Conservation (phyloP, 2,113 vertebrate species). For the Oreochromis spilurus region DNA sequence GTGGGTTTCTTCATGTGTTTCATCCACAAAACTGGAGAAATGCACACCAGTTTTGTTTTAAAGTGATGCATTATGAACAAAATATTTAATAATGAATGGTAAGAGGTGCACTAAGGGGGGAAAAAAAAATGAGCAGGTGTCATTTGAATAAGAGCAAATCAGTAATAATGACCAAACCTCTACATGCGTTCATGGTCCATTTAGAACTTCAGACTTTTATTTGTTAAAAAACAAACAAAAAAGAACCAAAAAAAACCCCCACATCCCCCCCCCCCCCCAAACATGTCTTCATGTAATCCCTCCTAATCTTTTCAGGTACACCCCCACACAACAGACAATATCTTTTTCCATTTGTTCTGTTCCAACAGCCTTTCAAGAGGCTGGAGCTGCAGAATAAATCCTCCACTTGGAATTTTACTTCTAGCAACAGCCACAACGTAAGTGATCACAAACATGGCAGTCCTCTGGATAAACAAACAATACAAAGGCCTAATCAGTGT, state of each 20-base stretch:
- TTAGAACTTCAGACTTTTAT: not conserved
- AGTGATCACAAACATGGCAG: not conserved
- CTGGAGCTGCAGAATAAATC: not conserved
- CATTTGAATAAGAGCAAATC: not conserved
- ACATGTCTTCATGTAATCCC: not conserved
- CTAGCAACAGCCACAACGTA: not conserved
- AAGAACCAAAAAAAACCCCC: fast-evolving
- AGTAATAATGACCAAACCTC: not conserved
- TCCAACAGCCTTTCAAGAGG: not conserved
- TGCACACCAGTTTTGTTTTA: not conserved
- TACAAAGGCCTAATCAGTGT: not conserved
- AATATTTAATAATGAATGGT: not conserved
- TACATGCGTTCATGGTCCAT: fast-evolving
- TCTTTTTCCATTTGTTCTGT: not conserved
- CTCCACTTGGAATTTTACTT: not conserved
- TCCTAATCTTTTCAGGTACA: not conserved
- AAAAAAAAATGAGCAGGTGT: fast-evolving
- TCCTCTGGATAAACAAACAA: not conserved
- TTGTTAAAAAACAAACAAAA: not conserved
- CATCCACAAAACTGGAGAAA: not conserved
- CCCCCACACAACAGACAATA: not conserved
- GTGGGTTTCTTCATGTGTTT: not conserved
- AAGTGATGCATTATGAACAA: not conserved
- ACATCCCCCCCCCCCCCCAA: fast-evolving
- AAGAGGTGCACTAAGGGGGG: fast-evolving